phyloP scores from a whole-genome alignment of 1,140 invertebrate genomes.

The Carposina sasakii region DNA sequence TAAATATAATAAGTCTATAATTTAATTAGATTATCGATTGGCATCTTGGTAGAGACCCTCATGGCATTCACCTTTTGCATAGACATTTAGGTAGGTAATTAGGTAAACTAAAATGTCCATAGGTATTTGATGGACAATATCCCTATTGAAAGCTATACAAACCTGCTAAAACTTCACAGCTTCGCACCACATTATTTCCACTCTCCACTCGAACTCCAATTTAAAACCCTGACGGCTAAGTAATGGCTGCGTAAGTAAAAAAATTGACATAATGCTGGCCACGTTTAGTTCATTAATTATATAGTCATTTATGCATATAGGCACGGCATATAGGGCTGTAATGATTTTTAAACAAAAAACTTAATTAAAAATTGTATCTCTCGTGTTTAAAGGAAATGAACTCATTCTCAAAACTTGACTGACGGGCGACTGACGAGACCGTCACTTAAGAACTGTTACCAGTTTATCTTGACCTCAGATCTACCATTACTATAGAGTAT shows the following conservation, averaged over 20 bases:
- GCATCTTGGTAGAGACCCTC: too few relatives aligned
- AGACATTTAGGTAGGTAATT: too few relatives aligned
- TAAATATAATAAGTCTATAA: too few relatives aligned
- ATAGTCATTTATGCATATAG: constrained; percentile 58
- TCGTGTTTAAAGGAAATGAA: constrained; percentile 68
- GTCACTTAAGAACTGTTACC: constrained; percentile 45
- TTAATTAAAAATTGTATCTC: constrained; percentile 71
- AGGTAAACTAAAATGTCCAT: too few relatives aligned
- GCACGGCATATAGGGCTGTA: constrained; percentile 41
- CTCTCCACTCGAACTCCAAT: constrained; percentile 47
- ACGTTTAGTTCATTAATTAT: constrained; percentile 57
- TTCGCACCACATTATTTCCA: too few relatives aligned
- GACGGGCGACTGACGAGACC: constrained; percentile 58
- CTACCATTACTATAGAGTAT: too few relatives aligned
- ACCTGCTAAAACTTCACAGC: too few relatives aligned
- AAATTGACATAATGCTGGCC: constrained; percentile 43
- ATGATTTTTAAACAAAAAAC: constrained; percentile 71
- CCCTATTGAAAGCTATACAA: too few relatives aligned
- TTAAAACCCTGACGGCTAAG: constrained; percentile 38
- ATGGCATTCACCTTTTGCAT: too few relatives aligned
- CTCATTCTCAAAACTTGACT: constrained; percentile 63
- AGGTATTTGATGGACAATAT: too few relatives aligned
- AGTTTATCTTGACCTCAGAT: constrained; percentile 27
- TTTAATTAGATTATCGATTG: too few relatives aligned
- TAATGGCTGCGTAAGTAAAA: constrained; percentile 31